Evolutionary conservation across 37 sponge, comb jelly and placozoan genomes (phyloP), one percentile per base, ranked within the genome.

Genomic region (Petrosia ficiformis): DNA sequence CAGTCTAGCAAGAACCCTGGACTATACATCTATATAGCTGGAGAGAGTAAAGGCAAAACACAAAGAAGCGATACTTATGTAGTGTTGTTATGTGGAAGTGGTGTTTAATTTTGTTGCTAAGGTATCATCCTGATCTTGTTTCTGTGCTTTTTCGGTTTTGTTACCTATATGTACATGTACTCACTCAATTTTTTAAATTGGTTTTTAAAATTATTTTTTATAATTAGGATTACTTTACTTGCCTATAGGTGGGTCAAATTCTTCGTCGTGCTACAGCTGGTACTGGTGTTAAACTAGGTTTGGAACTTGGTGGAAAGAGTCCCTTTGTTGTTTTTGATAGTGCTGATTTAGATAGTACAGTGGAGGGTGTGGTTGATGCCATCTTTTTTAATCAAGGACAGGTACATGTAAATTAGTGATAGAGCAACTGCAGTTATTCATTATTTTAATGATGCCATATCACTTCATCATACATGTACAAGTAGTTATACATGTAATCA

Each of bases 301-400:
- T 96, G 41, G 97, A 96, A 60, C 71, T 96, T 35, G 97, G 97
- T 68, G 97, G 97, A 69, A 96, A 96, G 59, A 87, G 88, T 64
- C 97, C 97, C 37, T 80, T 96, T 39, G 76, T 96, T 1, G 97
- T 96, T 70, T 96, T 72, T 70, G 91, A 96, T 74, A 68, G 88
- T n/a, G 94, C 94, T 28, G 97, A 96, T 67, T 31, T 96, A 24
- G 97, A 96, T 68, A 65, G 68, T 36, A 80, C 91, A 44, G 97
- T 96, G 82, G 97, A 96, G 81, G 97, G 97, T 43, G 90, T 93
- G 61, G 97, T 96, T 8, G 88, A 96, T 68, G 97, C 97, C 72
- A 93, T 96, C 26, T 96, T 76, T 77, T 96, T 96, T 81, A 96
- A 96, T 65, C 97, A 96, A 79, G 97, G 97, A 40, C 97, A 96